Evolutionary conservation across 2,113 vertebrate species (phyloP).

Genomic region (Bettongia penicillata): DNA sequence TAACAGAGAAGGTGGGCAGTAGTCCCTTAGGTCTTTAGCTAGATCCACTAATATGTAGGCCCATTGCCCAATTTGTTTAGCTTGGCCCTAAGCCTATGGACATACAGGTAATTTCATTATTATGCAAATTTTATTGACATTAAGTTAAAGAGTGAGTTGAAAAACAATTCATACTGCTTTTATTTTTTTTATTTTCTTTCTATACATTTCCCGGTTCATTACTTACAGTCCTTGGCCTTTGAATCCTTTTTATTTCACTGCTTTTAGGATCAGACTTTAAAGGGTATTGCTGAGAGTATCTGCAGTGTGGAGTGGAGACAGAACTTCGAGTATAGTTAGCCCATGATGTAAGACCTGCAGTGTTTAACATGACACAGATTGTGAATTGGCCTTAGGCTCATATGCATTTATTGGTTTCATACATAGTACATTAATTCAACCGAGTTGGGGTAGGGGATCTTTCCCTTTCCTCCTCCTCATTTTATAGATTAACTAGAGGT

Average conservation of each 20-base stretch:
- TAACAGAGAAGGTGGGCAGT: not conserved
- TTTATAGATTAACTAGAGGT: conserved; percentile 8
- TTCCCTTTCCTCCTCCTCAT: not conserved
- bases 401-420: not conserved
- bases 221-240: conserved; percentile 82
- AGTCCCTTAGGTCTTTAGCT: not conserved
- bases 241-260: conserved; percentile 56
- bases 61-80: not conserved
- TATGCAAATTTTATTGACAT: not conserved
- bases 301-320: conserved; percentile 56
- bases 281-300: conserved; percentile 53
- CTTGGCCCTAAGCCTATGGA: not conserved
- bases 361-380: conserved; percentile 37
- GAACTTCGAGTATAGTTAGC: conserved; percentile 50
- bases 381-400: not conserved
- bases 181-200: not conserved
- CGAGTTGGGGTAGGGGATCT: not conserved
- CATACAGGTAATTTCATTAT: not conserved
- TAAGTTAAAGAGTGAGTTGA: not conserved
- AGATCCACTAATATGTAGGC: not conserved
- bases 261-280: conserved; percentile 57
- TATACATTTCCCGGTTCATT: not conserved
- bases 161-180: not conserved
- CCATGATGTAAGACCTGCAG: conserved; percentile 65
- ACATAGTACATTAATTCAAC: not conserved